Percentiles rank a stretch among this genome's conserved stretches.
These are phyloP conservation scores for Ormyrus rosae DNA, from an alignment of 2,888 invertebrate genomes.

Conservation along the genomic window DNA sequence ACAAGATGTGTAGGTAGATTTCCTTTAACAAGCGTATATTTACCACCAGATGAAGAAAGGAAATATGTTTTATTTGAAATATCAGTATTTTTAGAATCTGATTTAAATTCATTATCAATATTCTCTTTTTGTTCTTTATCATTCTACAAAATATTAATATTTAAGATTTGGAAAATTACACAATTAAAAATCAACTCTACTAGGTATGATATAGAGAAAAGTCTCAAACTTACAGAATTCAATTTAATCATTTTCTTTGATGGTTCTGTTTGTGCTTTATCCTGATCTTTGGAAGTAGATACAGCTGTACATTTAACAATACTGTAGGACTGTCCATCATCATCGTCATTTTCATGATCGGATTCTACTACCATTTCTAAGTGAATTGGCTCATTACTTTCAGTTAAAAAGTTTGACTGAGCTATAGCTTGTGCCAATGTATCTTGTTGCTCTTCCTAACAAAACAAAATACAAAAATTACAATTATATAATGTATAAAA, in stretches of 20 bases:
- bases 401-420: conserved; percentile 68
- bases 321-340: conserved; percentile 32
- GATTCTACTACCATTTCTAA: conserved; percentile 68
- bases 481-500: background rate
- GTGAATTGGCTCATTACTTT: conserved; percentile 64
- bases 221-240: conserved; percentile 12
- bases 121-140: background rate
- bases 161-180: background rate
- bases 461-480: background rate
- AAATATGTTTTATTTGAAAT: conserved; percentile 41
- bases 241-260: conserved; percentile 6
- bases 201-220: too few species aligned
- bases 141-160: background rate
- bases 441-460: conserved; percentile 63
- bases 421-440: conserved; percentile 70
- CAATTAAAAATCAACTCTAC: background rate
- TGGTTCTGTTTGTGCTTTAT: conserved; percentile 33
- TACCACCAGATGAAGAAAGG: conserved; percentile 41
- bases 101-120: background rate
- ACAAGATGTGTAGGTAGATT: conserved; percentile 31
- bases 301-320: conserved; percentile 32
- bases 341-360: conserved; percentile 57
- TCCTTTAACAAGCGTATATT: conserved; percentile 50
- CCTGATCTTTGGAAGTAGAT: conserved; percentile 47
- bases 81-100: conserved; percentile 29